Base-by-base conservation (phyloP, 2,888 invertebrate genomes). In the Macaria liturata region DNA sequence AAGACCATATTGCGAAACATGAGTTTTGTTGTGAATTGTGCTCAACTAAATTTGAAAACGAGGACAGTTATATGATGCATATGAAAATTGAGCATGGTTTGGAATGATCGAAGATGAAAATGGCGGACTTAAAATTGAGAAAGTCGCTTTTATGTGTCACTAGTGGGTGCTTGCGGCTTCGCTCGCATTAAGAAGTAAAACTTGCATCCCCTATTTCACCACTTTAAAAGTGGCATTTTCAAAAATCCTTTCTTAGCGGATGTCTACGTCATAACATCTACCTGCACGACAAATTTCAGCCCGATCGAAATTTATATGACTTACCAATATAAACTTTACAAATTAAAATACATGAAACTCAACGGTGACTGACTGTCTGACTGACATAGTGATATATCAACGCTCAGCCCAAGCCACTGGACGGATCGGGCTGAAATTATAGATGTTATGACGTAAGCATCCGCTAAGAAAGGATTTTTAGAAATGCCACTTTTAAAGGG, bases 21-120 rank as follows among this genome's bases (percentile, higher is more conserved):
- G n/a, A 47, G 34, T 42, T 31, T 39, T 3, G 7, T 1, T 58
- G 53, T 37, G 49, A 58, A 39, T 6, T 58, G 3, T 58, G 58
- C 32, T 6, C 34, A 4, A 4, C 3, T 4, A 3, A 37, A 6
- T 53, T 54, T 32, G 9, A 4, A 2, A 9, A 37, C 4, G 53
- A 44, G 44, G 39, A 39, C 9, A 31, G n/a, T 30, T 57, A 47
- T 20, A 3, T 48, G 44, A 32, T 9, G 32, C 57, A 57, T 44
- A 39, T 44, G 52, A 44, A 48, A 32, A 48, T 9, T 44, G 43
- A 52, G 3, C 57, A 57, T 3, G 48, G 52, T 1, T 52, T 48
- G 44, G 46, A 52, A 7, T 52, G 9, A 57, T 7, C 30, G 31
- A 1, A 3, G 8, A 39, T 8, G 8, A 7, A 7, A 8, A 8